Conservation (phyloP, 2,888 invertebrate species). For the Diplolepis rosae region DNA sequence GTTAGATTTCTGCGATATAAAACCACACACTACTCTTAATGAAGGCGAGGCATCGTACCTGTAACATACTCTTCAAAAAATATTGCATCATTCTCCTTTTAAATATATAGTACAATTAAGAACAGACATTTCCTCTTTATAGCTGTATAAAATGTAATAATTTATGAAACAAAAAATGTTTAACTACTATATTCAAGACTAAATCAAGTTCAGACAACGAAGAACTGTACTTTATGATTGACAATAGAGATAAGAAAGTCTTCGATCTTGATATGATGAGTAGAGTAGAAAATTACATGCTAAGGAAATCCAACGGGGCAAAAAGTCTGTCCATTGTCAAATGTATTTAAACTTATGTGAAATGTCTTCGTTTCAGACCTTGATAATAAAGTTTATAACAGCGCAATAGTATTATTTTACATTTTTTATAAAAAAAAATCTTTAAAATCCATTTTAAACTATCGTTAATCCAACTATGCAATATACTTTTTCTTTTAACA, state of each 20-base stretch:
- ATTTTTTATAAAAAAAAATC: not conserved
- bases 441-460: too few species aligned
- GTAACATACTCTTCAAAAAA: not conserved
- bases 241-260: slow-evolving; percentile 14
- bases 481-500: too few species aligned
- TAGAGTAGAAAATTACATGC: slow-evolving; percentile 28
- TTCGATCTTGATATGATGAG: slow-evolving; percentile 23
- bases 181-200: not conserved
- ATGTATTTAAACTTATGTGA: not conserved
- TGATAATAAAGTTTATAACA: not conserved
- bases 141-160: not conserved
- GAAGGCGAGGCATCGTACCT: too few species aligned
- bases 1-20: not conserved
- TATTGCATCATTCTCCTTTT: not conserved
- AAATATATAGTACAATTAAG: not conserved
- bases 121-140: not conserved
- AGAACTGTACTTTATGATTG: slow-evolving; percentile 28
- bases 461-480: too few species aligned
- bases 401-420: not conserved
- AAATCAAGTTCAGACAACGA: not conserved
- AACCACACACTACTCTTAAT: not conserved
- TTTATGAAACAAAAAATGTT: slow-evolving; percentile 12
- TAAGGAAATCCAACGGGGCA: not conserved
- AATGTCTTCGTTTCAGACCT: not conserved
- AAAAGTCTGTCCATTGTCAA: slow-evolving; percentile 24